Evolutionary conservation across 2,888 invertebrate species (phyloP).

Genomic region (Campoplex nolae): DNA sequence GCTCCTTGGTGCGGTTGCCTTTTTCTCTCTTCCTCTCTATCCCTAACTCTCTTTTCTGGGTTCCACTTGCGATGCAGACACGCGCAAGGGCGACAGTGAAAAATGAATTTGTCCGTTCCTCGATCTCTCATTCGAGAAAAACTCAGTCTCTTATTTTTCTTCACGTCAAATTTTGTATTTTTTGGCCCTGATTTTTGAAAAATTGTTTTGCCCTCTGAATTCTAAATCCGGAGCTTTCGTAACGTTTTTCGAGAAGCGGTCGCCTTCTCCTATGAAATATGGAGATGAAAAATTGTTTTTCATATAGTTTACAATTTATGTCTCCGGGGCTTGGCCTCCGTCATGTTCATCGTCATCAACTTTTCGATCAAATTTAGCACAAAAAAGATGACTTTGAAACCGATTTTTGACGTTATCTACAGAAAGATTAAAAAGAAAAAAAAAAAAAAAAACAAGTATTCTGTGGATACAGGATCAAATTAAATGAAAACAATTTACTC

Average conservation of each 20-base stretch:
- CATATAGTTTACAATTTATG: background rate
- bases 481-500: too few species aligned
- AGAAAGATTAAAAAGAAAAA: too few species aligned
- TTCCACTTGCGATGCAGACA: background rate
- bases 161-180: background rate
- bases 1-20: conserved; percentile 25
- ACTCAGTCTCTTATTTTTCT: conserved; percentile 9
- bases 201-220: background rate
- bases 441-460: too few species aligned
- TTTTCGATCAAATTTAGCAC: too few species aligned
- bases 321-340: too few species aligned
- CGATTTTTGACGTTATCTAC: background rate
- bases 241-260: background rate
- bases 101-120: conserved; percentile 46
- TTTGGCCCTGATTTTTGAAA: background rate
- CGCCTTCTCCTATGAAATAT: background rate
- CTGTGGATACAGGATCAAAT: too few species aligned
- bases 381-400: background rate
- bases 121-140: conserved; percentile 18
- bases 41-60: background rate
- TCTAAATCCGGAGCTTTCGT: background rate
- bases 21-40: background rate
- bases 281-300: background rate
- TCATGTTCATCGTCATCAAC: too few species aligned
- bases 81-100: conserved; percentile 44